These are phyloP conservation scores for Hirtodrosophila duncani DNA, from an alignment of 2,888 invertebrate species.

Conservation along the genomic window DNA sequence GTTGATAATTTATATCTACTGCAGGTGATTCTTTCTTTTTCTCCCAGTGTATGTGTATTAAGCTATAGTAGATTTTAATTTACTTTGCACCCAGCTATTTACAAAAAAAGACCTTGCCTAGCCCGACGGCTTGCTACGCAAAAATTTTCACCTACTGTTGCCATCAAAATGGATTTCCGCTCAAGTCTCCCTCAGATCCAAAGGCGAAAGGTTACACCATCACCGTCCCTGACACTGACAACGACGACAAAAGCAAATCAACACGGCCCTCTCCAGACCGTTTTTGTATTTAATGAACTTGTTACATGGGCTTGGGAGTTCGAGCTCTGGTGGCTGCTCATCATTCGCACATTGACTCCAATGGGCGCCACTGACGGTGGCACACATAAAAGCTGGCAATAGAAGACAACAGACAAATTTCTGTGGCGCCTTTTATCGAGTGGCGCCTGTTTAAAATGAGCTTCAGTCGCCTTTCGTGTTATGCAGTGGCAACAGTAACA, in stretches of 20 bases:
- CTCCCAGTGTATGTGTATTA: too few relatives aligned
- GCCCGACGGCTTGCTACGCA: too few relatives aligned
- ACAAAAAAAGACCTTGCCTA: too few relatives aligned
- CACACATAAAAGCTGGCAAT: constrained; percentile 9
- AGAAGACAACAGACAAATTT: constrained; percentile 32
- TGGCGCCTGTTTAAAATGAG: constrained; percentile 57
- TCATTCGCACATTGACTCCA: constrained; percentile 32
- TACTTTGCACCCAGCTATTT: constrained; percentile 17
- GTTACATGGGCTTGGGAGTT: too few relatives aligned
- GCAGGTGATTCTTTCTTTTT: too few relatives aligned
- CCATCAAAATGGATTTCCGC: too few relatives aligned
- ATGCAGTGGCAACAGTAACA: constrained; percentile 32
- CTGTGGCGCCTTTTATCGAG: constrained; percentile 50
- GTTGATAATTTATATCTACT: too few relatives aligned
- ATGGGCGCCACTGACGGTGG: constrained; percentile 12
- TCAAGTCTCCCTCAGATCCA: too few relatives aligned
- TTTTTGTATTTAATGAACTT: constrained; percentile 39
- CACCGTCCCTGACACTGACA: too few relatives aligned
- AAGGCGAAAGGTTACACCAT: neutral
- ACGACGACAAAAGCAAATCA: too few relatives aligned
- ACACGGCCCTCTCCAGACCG: neutral
- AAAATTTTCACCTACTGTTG: constrained; percentile 5
- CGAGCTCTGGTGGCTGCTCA: too few relatives aligned
- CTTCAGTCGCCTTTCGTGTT: constrained; percentile 33
- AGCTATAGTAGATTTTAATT: constrained; percentile 23